Conservation (phyloP, 2,797 vertebrate species). For the Acrocephalus scirpaceus region DNA sequence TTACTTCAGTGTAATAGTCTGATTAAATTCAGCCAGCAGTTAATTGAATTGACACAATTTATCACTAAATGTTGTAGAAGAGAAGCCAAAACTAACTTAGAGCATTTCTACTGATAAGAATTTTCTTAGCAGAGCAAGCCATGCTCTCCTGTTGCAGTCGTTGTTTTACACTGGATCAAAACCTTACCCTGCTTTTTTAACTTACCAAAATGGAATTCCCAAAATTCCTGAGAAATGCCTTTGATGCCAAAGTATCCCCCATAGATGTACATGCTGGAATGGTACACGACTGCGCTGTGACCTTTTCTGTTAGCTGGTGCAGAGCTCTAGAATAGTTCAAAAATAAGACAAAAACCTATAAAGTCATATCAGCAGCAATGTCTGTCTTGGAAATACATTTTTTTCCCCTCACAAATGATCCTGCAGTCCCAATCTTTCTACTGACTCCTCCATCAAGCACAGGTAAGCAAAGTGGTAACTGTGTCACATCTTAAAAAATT, state of each 20-base stretch:
- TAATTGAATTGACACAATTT: background rate
- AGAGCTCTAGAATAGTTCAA: constrained; percentile 53
- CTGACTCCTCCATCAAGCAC: background rate
- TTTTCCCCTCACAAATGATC: fast-evolving
- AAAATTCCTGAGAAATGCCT: constrained; percentile 87
- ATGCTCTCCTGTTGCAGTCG: background rate
- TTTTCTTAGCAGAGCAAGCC: background rate
- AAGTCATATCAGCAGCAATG: background rate
- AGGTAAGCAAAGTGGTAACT: background rate
- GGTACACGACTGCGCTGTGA: constrained; percentile 84
- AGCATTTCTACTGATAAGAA: background rate
- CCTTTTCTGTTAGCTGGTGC: constrained; percentile 86
- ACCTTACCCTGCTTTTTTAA: background rate
- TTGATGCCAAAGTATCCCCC: constrained; percentile 87
- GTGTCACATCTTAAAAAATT: background rate
- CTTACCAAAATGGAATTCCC: constrained; percentile 85
- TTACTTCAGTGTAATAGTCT: background rate
- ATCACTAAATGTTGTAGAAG: background rate
- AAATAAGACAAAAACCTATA: background rate
- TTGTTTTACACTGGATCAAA: background rate
- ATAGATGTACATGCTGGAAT: constrained; percentile 83
- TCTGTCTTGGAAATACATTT: background rate
- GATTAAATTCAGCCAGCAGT: background rate
- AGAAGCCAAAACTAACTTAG: background rate
- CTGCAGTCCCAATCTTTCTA: background rate